Conservation (phyloP, 2,797 vertebrate species). For the Morelia viridis region DNA sequence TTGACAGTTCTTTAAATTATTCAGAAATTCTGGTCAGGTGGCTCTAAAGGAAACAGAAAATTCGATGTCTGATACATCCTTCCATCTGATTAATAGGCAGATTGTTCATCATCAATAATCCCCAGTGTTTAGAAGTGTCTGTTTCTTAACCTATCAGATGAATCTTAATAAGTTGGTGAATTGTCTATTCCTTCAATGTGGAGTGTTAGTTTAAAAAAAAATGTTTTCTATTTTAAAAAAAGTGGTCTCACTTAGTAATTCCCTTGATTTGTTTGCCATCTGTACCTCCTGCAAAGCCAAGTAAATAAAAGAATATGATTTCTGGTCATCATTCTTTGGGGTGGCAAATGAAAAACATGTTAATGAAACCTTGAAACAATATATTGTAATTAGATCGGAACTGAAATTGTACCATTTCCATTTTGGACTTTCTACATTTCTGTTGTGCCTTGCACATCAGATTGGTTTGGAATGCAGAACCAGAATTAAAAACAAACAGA, state of each 20-base stretch:
- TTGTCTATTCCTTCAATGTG: constrained; percentile 58
- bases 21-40: constrained; percentile 33
- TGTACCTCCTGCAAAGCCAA: constrained; percentile 30
- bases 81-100: constrained; percentile 64
- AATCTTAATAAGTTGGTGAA: constrained; percentile 65
- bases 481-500: background rate
- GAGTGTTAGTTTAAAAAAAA: constrained; percentile 64
- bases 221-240: background rate
- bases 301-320: constrained; percentile 26
- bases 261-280: constrained; percentile 50
- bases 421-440: background rate
- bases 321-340: background rate
- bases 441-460: constrained; percentile 6
- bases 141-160: constrained; percentile 62
- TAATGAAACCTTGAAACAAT: background rate
- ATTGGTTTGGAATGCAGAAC: background rate
- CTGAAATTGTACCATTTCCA: background rate
- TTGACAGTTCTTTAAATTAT: constrained; percentile 16
- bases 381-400: background rate
- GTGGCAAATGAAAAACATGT: background rate
- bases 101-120: constrained; percentile 58
- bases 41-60: constrained; percentile 41
- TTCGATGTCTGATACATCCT: constrained; percentile 43
- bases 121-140: constrained; percentile 53
- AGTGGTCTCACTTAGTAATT: constrained; percentile 50